Conservation (phyloP, 2,888 invertebrate genomes). For the Clistopyga incitator region DNA sequence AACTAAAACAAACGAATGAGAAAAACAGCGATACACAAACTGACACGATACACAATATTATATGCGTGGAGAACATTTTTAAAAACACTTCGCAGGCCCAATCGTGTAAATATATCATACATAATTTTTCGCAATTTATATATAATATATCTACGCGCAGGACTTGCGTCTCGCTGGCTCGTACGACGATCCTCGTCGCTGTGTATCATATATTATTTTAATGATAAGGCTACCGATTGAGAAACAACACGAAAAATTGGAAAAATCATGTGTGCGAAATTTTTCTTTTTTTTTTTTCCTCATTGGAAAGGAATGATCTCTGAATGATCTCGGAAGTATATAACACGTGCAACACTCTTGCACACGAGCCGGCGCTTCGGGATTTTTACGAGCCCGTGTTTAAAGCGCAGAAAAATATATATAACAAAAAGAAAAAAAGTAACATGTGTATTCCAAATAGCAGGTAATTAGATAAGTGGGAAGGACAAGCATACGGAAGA, state of each 20-base stretch:
- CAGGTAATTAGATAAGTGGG: conserved; percentile 83
- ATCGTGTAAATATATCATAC: conserved; percentile 70
- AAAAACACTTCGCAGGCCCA: conserved; percentile 76
- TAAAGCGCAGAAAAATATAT: conserved; percentile 61
- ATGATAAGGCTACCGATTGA: conserved; percentile 4
- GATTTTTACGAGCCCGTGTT: conserved; percentile 62
- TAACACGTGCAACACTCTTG: not conserved
- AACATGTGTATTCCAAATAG: conserved; percentile 79
- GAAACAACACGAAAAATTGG: not conserved
- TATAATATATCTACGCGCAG: conserved; percentile 57
- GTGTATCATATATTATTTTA: conserved; percentile 9
- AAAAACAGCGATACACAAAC: conserved; percentile 47
- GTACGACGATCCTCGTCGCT: conserved; percentile 24
- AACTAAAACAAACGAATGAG: conserved; percentile 32
- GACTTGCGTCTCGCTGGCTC: conserved; percentile 57
- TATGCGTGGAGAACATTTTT: conserved; percentile 53
- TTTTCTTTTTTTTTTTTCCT: not conserved
- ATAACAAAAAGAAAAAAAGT: conserved; percentile 61
- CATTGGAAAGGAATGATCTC: not conserved
- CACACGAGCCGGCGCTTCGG: conserved; percentile 77
- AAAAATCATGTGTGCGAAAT: not conserved
- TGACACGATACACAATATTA: conserved; percentile 64
- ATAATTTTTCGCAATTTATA: conserved; percentile 56
- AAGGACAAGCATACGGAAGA: conserved; percentile 80
- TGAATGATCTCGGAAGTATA: conserved; percentile 45